Evolutionary conservation across 2,113 vertebrate genomes (phyloP).

Genomic region (Sitta europaea): DNA sequence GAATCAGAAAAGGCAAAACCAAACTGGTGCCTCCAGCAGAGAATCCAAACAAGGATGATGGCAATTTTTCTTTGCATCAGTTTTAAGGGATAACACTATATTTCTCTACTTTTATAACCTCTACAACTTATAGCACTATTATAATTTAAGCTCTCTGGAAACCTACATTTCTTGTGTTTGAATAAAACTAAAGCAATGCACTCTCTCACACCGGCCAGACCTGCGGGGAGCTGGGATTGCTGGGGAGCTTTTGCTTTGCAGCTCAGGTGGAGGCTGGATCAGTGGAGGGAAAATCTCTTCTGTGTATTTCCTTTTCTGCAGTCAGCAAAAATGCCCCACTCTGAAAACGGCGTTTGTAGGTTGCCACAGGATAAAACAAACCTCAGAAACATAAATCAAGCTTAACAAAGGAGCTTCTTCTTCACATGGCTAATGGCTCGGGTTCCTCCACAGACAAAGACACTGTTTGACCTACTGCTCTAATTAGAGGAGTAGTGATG

Average conservation of each 20-base stretch:
- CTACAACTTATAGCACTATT: neutral
- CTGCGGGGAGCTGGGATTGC: neutral
- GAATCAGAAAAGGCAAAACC: neutral
- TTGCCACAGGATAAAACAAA: neutral
- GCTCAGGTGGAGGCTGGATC: neutral
- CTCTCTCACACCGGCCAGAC: neutral
- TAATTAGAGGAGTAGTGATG: slow-evolving; percentile 65
- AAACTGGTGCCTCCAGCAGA: neutral
- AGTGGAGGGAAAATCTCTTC: neutral
- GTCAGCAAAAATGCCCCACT: neutral
- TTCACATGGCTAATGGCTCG: neutral
- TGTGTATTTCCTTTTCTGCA: neutral
- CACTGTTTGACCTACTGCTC: slow-evolving; percentile 69
- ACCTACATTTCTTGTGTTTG: neutral
- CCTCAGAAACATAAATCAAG: neutral
- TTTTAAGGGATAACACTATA: neutral
- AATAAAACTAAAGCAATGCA: neutral
- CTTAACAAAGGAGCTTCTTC: slow-evolving; percentile 25
- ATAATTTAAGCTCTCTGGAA: neutral
- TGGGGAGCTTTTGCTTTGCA: neutral
- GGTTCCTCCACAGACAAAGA: slow-evolving; percentile 44
- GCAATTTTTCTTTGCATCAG: neutral
- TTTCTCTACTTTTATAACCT: neutral
- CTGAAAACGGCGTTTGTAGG: neutral
- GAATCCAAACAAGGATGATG: accelerated